Evolutionary conservation across 2,888 invertebrate species (phyloP).

Genomic region (Tetrapedia diversipes): DNA sequence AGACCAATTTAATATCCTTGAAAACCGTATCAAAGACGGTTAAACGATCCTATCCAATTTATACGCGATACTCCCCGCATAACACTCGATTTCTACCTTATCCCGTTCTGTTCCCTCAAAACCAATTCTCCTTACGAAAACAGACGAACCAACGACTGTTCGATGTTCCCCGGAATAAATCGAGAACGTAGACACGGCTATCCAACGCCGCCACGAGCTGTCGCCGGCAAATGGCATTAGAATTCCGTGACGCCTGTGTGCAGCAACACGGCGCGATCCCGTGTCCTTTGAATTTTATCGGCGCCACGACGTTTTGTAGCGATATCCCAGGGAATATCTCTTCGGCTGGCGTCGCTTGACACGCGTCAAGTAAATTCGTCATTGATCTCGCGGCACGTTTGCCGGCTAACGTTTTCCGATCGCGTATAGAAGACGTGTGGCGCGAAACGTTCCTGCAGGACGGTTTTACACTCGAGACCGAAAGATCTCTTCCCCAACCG

Average conservation of each 20-base stretch:
- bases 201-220: not conserved
- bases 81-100: too few relatives aligned
- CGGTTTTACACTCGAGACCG: constrained; percentile 49
- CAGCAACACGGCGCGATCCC: not conserved
- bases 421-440: constrained; percentile 25
- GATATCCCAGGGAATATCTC: constrained; percentile 36
- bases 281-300: constrained; percentile 38
- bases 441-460: constrained; percentile 24
- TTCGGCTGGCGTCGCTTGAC: constrained; percentile 34
- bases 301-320: constrained; percentile 23
- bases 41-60: too few relatives aligned
- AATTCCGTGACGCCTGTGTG: constrained; percentile 31
- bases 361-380: constrained; percentile 55
- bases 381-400: constrained; percentile 54
- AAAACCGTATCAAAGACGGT: too few relatives aligned
- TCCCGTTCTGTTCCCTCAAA: too few relatives aligned
- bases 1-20: too few relatives aligned
- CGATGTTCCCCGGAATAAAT: not conserved
- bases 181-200: not conserved
- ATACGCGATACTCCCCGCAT: too few relatives aligned
- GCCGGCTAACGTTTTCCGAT: constrained; percentile 53
- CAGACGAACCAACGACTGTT: not conserved
- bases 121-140: too few relatives aligned
- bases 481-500: constrained; percentile 4
- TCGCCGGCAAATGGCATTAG: constrained; percentile 11